Percentiles rank a stretch among this genome's conserved stretches.
Evolutionary conservation across 1,140 invertebrate genomes (phyloP).

Genomic region (Nylanderia fulva): DNA sequence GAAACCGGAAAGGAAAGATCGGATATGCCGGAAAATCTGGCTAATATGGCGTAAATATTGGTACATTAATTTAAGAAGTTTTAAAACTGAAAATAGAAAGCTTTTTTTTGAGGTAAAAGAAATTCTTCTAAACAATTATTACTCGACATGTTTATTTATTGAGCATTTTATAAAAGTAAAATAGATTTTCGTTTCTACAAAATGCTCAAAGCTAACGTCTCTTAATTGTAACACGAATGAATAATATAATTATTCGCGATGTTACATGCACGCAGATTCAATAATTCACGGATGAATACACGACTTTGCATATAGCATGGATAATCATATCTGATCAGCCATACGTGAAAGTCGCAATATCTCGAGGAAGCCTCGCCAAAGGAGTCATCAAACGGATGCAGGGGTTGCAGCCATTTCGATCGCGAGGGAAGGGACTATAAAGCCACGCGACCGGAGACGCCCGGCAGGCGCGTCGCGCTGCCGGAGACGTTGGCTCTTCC

Average conservation of each 20-base stretch:
- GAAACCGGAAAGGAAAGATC: constrained; percentile 60
- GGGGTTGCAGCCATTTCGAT: constrained; percentile 49
- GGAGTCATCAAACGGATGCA: constrained; percentile 38
- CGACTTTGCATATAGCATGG: background rate
- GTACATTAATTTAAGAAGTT: constrained; percentile 10
- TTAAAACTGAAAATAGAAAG: background rate
- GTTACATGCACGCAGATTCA: background rate
- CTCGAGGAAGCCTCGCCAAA: constrained; percentile 28
- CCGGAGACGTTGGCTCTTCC: constrained; percentile 81
- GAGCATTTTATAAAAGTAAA: background rate
- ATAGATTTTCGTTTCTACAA: background rate
- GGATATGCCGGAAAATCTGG: constrained; percentile 9
- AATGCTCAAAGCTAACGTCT: background rate
- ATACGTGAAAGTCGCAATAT: constrained; percentile 34
- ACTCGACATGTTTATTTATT: background rate
- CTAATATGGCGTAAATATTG: background rate
- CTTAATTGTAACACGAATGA: background rate
- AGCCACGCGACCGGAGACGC: constrained; percentile 85
- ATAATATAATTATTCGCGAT: background rate
- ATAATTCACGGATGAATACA: background rate
- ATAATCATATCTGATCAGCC: constrained; percentile 19
- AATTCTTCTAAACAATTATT: background rate
- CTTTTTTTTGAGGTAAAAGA: background rate
- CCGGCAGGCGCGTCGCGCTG: constrained; percentile 81
- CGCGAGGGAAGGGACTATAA: constrained; percentile 74